Evolutionary conservation across 2,113 vertebrate species (phyloP), one percentile per base, ranked within the genome.

Genomic region (Ammodytes marinus): DNA sequence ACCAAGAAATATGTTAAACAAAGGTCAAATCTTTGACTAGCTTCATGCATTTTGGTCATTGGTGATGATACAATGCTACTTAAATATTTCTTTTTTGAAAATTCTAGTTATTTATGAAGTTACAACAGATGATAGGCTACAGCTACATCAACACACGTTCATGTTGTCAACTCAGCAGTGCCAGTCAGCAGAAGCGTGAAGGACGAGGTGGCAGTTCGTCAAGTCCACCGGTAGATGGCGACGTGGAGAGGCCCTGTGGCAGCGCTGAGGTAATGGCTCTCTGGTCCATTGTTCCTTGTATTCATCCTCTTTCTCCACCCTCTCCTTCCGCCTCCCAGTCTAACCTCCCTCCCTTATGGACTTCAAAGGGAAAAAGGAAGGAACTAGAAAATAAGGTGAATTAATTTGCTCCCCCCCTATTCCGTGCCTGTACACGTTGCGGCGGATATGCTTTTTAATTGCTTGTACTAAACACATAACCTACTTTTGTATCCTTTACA

Each of bases 281-380:
- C 77, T 82, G 89, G 77, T 91, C 86, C 88, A 85, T 94, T 94
- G 93, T 93, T 94, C 90, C 86, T 83, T 75, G 72, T 65, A 69
- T 83, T 82, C 84, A 72, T 88, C 80, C 77, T 77, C 80, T 82
- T 72, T 79, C 82, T 87, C 77, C 88, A 80, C 80, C 80, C 82
- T 77, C 82, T 87, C 70, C 67, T 58, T 80, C 70, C 87, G 86
- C 89, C 91, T 88, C 81, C 86, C 84, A 86, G 90, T 91, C 88
- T 81, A 63, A 81, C 81, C 57, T 6, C 71, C 71, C 71, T 79
- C 69, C 74, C 80, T 69, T 80, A 15, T 27, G 66, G 82, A 93
- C 93, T 92, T 94, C 91, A 94, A 93, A 92, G 90, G 83, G 27
- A 27, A 27, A 75, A 59, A 84, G 86, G 83, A 93, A 88, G 84